Conservation (phyloP, 2,888 invertebrate species). For the Volucella inflata region DNA sequence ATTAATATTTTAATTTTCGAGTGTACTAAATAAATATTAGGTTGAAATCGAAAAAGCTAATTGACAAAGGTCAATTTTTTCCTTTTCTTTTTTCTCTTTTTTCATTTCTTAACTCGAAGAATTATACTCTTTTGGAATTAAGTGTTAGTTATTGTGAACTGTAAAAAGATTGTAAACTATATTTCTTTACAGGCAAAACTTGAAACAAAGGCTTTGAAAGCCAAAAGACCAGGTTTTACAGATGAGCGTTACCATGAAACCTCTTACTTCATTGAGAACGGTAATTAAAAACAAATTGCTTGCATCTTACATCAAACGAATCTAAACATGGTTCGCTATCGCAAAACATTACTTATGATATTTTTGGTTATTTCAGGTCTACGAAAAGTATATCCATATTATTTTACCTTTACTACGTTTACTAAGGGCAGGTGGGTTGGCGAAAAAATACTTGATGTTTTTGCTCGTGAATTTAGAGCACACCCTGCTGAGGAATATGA, state of each 20-base stretch:
- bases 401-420: conserved; percentile 97
- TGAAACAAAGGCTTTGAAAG: conserved; percentile 95
- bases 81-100: too few relatives aligned
- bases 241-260: conserved; percentile 97
- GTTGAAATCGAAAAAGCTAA: too few relatives aligned
- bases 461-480: conserved; percentile 96
- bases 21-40: too few relatives aligned
- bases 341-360: background rate
- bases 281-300: conserved; percentile 85
- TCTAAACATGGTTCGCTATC: conserved; percentile 1
- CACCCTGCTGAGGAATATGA: conserved; percentile 97
- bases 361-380: conserved; percentile 85
- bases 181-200: conserved; percentile 86
- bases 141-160: too few relatives aligned
- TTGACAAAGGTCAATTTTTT: too few relatives aligned
- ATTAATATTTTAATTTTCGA: too few relatives aligned
- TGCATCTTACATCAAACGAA: conserved; percentile 10
- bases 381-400: conserved; percentile 98
- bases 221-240: conserved; percentile 95
- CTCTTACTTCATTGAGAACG: conserved; percentile 97
- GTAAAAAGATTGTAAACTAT: background rate
- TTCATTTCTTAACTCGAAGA: too few relatives aligned
- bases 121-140: too few relatives aligned
- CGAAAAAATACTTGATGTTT: conserved; percentile 95
- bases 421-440: conserved; percentile 99